Conservation (phyloP, 2,113 vertebrate genomes). For the Gulo gulo region DNA sequence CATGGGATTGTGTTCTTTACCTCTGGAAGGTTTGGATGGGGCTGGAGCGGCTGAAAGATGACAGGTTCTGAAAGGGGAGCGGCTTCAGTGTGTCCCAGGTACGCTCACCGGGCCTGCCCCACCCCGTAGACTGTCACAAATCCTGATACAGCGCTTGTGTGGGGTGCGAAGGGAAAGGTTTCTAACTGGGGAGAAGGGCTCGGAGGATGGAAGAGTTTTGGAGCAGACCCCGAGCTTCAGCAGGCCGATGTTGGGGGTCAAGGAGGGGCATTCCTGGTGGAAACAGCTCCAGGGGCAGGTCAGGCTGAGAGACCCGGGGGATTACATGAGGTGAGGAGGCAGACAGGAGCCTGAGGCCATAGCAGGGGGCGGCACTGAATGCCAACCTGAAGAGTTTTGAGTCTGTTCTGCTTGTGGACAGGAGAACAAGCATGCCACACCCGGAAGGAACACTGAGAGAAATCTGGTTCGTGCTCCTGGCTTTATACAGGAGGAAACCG, state of each 20-base stretch:
- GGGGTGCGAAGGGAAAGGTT: neutral
- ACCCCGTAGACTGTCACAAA: fast-evolving
- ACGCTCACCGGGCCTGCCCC: fast-evolving
- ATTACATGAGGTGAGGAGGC: neutral
- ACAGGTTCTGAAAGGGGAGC: neutral
- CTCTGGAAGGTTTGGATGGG: neutral
- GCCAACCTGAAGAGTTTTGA: neutral
- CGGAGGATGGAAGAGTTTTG: neutral
- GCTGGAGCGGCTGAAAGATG: neutral
- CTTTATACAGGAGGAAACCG: neutral
- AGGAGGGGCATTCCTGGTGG: neutral
- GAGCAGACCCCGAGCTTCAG: neutral
- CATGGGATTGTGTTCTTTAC: neutral
- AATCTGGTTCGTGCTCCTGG: neutral
- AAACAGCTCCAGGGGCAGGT: neutral
- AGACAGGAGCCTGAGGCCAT: neutral
- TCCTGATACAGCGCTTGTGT: neutral
- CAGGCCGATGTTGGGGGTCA: neutral
- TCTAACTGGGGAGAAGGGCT: neutral
- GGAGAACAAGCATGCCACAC: neutral
- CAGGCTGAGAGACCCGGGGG: neutral
- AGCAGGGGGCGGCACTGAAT: neutral
- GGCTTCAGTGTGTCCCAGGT: neutral
- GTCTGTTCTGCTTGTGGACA: neutral
- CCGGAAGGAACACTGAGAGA: neutral